Percentiles rank a stretch among this genome's conserved stretches.
These are phyloP conservation scores for Paelopatides confundens DNA, from an alignment of 53 echinoderm and acorn worm species.

Conservation along the genomic window DNA sequence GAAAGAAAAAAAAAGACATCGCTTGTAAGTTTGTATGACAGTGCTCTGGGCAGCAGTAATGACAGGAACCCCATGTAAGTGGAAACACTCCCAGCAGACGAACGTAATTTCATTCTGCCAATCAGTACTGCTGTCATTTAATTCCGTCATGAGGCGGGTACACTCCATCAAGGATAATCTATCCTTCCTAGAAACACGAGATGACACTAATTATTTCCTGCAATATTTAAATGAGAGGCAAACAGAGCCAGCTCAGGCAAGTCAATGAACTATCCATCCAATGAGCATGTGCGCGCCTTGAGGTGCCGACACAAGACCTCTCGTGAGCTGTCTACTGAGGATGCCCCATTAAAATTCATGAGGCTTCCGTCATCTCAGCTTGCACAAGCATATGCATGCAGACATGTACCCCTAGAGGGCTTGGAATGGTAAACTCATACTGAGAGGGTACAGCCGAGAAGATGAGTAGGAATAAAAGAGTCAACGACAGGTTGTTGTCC, in stretches of 20 bases:
- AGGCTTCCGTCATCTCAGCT: conserved; percentile 39
- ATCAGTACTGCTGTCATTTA: conserved; percentile 15
- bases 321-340: conserved; percentile 45
- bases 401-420: conserved; percentile 51
- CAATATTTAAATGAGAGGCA: conserved; percentile 42
- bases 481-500: conserved; percentile 51
- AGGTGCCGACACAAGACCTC: conserved; percentile 45
- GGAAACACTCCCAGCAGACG: background rate
- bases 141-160: conserved; percentile 17
- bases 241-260: background rate
- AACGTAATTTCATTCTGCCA: conserved; percentile 11
- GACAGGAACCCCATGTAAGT: background rate
- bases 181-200: conserved; percentile 35
- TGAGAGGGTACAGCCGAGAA: conserved; percentile 32
- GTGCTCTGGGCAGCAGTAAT: conserved; percentile 36
- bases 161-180: conserved; percentile 12
- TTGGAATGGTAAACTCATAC: conserved; percentile 44
- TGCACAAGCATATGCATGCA: conserved; percentile 27
- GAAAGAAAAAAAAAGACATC: background rate
- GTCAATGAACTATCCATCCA: conserved; percentile 25
- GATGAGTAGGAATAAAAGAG: conserved; percentile 14
- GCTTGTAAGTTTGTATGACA: conserved; percentile 1
- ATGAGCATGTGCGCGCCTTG: conserved; percentile 44
- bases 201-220: conserved; percentile 53
- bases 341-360: conserved; percentile 54